These are phyloP conservation scores for Rousettus madagascariensis DNA, from an alignment of 2,797 vertebrate species.

Conservation along the genomic window DNA sequence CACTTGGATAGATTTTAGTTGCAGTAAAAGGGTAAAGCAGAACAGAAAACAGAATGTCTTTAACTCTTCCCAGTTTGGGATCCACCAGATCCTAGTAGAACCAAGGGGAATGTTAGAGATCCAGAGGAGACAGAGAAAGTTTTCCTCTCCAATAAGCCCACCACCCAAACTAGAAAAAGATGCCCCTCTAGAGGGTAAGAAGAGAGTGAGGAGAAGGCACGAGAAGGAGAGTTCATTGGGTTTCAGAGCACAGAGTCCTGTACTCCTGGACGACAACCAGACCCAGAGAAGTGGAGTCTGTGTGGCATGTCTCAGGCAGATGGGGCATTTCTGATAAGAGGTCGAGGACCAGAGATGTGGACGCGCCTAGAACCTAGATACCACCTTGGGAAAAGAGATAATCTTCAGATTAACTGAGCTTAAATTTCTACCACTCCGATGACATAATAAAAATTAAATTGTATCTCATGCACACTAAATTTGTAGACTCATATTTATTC, in stretches of 20 bases:
- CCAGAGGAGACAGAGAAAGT: background rate
- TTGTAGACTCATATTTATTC: background rate
- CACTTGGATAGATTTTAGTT: background rate
- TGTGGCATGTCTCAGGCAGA: background rate
- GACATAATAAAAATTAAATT: background rate
- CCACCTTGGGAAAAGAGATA: background rate
- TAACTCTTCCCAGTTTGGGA: background rate
- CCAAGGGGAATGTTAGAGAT: background rate
- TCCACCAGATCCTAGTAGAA: background rate
- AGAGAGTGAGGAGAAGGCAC: background rate
- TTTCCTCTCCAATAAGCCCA: background rate
- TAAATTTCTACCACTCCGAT: background rate
- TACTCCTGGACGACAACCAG: background rate
- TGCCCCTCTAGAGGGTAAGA: background rate
- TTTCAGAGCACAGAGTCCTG: background rate
- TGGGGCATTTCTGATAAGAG: too few species aligned
- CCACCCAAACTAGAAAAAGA: background rate
- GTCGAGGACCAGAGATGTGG: too few species aligned
- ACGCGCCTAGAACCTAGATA: background rate
- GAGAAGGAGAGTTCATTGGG: background rate
- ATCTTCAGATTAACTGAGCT: background rate
- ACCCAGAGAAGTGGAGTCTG: background rate
- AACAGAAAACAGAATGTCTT: background rate
- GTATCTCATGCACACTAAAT: background rate
- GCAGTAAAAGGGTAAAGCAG: background rate